Conservation (phyloP, 2,797 vertebrate species). For the Antrozous pallidus region DNA sequence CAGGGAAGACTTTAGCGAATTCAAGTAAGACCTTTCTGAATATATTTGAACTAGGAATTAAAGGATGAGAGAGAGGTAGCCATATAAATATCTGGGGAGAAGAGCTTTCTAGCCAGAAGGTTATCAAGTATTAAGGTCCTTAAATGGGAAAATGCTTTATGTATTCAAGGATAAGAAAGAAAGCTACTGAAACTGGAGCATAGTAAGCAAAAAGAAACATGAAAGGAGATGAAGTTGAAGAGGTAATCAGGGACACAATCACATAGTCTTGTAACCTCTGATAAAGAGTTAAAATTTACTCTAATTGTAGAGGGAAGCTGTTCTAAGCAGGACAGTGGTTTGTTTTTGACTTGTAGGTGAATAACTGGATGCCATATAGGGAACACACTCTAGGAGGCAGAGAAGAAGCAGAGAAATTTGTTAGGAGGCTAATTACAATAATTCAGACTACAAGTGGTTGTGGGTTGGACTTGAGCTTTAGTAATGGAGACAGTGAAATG, state of each 20-base stretch:
- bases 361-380: background rate
- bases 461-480: slow-evolving; percentile 5
- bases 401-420: background rate
- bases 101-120: background rate
- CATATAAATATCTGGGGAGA: background rate
- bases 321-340: background rate
- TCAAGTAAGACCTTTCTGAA: background rate
- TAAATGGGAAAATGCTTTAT: background rate
- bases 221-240: slow-evolving; percentile 13
- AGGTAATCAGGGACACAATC: background rate
- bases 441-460: slow-evolving; percentile 1
- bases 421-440: background rate
- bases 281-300: slow-evolving; percentile 9
- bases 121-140: background rate
- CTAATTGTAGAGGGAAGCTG: background rate
- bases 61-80: background rate
- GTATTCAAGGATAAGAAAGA: background rate
- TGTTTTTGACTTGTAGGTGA: background rate
- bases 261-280: background rate
- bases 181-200: slow-evolving; percentile 26
- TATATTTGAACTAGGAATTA: slow-evolving; percentile 41
- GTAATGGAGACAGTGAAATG: background rate
- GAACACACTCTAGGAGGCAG: background rate
- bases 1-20: background rate
- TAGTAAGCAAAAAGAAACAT: background rate